Conservation (phyloP, 2,888 invertebrate species). For the Latheticus oryzae region DNA sequence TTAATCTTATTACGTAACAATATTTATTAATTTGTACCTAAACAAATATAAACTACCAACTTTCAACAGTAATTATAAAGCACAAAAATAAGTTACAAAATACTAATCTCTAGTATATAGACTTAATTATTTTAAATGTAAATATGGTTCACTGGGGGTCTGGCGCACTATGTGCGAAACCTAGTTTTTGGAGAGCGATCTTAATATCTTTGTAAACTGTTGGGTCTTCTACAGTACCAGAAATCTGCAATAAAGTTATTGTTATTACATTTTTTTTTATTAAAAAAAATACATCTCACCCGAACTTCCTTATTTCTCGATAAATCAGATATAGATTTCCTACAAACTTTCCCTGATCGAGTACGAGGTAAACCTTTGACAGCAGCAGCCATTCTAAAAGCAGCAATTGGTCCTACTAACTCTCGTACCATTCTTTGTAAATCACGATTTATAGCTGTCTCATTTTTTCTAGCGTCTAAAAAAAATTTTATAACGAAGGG, state of each 20-base stretch:
- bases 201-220: slow-evolving; percentile 84
- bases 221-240: slow-evolving; percentile 90
- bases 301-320: slow-evolving; percentile 83
- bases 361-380: slow-evolving; percentile 89
- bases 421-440: slow-evolving; percentile 72
- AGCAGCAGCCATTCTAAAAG: slow-evolving; percentile 83
- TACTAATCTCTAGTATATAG: slow-evolving; percentile 27
- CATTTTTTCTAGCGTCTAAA: slow-evolving; percentile 66
- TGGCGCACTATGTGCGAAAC: slow-evolving; percentile 79
- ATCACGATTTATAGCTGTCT: slow-evolving; percentile 69
- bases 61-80: slow-evolving; percentile 16
- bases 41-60: slow-evolving; percentile 20
- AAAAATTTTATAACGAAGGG: slow-evolving; percentile 4
- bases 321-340: slow-evolving; percentile 87
- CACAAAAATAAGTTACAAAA: slow-evolving; percentile 37
- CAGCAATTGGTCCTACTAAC: slow-evolving; percentile 88
- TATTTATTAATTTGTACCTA: slow-evolving; percentile 22
- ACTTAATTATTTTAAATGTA: slow-evolving; percentile 21
- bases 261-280: slow-evolving; percentile 76
- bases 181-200: slow-evolving; percentile 78
- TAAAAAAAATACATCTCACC: too few relatives aligned
- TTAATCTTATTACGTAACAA: slow-evolving; percentile 5
- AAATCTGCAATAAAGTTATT: slow-evolving; percentile 67
- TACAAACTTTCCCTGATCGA: slow-evolving; percentile 82
- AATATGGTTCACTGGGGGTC: slow-evolving; percentile 66